These are phyloP conservation scores for Rachycentron canadum DNA, from an alignment of 2,797 vertebrate species.

Conservation along the genomic window DNA sequence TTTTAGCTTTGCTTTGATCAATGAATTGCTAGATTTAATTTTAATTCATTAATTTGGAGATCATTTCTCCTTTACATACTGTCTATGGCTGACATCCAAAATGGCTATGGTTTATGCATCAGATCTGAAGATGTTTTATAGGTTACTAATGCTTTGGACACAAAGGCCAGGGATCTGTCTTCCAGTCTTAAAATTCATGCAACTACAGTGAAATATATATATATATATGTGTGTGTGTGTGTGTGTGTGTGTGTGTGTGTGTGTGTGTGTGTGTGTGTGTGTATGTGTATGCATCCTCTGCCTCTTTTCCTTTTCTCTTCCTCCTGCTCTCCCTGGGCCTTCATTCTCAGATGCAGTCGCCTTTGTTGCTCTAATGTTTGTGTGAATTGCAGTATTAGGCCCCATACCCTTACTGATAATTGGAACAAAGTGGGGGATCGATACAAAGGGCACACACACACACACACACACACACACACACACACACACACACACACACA, in stretches of 20 bases:
- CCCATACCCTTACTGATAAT: conserved; percentile 81
- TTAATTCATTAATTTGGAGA: conserved; percentile 1
- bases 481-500: conserved; percentile 26
- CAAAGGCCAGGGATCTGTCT: conserved; percentile 4
- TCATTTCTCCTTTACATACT: neutral
- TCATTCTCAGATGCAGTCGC: conserved; percentile 40
- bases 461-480: conserved; percentile 25
- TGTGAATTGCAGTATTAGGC: conserved; percentile 76
- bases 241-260: conserved; percentile 1
- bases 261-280: too few species aligned
- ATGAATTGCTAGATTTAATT: neutral
- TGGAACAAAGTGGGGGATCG: conserved; percentile 86
- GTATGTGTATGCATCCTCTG: conserved; percentile 24
- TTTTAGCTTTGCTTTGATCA: neutral
- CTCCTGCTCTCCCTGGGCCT: conserved; percentile 34
- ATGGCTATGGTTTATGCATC: neutral
- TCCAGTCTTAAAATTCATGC: neutral
- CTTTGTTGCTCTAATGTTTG: conserved; percentile 68
- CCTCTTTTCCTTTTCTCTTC: conserved; percentile 14
- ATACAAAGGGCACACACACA: conserved; percentile 62
- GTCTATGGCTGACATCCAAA: neutral
- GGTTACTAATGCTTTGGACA: neutral
- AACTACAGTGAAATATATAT: too few species aligned
- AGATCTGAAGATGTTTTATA: neutral
- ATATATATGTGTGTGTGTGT: too few species aligned